Base-by-base conservation (phyloP, 1,140 invertebrate species). In the Procambarus virginalis region DNA sequence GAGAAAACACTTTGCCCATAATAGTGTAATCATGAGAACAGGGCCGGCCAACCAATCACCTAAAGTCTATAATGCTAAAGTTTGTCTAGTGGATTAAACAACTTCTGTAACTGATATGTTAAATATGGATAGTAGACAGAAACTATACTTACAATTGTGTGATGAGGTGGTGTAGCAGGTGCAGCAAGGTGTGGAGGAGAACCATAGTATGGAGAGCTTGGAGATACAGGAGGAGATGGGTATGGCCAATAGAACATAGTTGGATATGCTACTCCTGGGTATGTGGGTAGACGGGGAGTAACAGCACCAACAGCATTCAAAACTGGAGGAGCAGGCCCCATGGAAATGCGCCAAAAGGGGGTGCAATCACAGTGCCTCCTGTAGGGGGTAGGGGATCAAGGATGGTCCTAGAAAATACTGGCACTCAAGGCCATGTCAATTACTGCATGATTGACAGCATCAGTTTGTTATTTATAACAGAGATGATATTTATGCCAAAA, bases 211-310 rank as follows among this genome's bases (percentile, higher is more conserved):
- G 97, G 97, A 92, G 96, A 96, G 2, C 97, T 97, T 10, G 97
- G 97, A 60, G 97, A 98, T 2, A 98, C 97, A 0, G 97, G 97
- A 60, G 97, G 97, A 91, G 97, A 98, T 17, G 97, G 97, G 94
- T 98, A 98, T 0, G 96, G 96, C 97, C 97, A 98, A 94, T 97
- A 97, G 92, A 97, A 96, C 17, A 97, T 95, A 9, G 96, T 96
- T 45, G 92, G 93, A 78, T 92, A 93, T 70, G 86, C 87, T 22
- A 92, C 90, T 90, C 78, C 95, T 94, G 93, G 92, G 48, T 95
- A 95, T 80, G 95, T 95, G 81, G 94, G 94, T 84, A 94, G 94
- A 6, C 94, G 93, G 91, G 95, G 94, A 5, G 95, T 94, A 20
- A 95, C 95, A 48, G 95, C 95, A 91, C 95, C 86, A 46, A 93